Conservation (phyloP, 2,113 vertebrate species). For the Pseudonaja textilis region DNA sequence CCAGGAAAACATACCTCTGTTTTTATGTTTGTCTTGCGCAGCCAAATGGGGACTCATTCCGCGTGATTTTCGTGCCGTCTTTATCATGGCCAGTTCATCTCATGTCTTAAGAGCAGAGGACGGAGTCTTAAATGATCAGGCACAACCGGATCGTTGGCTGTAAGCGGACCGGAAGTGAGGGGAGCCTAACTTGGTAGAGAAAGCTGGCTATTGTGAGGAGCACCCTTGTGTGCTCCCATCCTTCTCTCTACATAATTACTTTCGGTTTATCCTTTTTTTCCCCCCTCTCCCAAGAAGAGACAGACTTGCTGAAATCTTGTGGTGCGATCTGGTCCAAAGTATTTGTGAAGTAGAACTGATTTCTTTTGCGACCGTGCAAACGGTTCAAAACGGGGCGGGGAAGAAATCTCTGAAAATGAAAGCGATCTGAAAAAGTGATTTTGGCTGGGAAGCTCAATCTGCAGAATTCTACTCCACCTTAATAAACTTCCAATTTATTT, state of each 20-base stretch:
- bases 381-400: not conserved
- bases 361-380: constrained; percentile 11
- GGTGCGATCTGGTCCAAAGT: constrained; percentile 5
- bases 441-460: not conserved
- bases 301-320: not conserved
- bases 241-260: not conserved
- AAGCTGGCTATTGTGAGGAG: not conserved
- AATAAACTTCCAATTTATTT: constrained; percentile 56
- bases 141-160: fast-evolving
- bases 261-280: too few species aligned
- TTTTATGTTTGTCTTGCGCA: not conserved
- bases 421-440: not conserved
- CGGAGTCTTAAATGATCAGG: fast-evolving
- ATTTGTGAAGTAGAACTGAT: constrained; percentile 4
- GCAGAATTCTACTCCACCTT: constrained; percentile 31
- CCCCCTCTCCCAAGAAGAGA: not conserved
- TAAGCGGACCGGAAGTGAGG: not conserved
- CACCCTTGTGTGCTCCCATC: not conserved
- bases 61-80: not conserved
- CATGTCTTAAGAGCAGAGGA: not conserved
- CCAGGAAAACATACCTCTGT: not conserved
- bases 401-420: not conserved
- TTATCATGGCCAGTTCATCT: not conserved
- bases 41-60: not conserved
- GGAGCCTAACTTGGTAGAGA: not conserved